Evolutionary conservation across 2,797 vertebrate species (phyloP).

Genomic region (Orientallactaga sibirica): DNA sequence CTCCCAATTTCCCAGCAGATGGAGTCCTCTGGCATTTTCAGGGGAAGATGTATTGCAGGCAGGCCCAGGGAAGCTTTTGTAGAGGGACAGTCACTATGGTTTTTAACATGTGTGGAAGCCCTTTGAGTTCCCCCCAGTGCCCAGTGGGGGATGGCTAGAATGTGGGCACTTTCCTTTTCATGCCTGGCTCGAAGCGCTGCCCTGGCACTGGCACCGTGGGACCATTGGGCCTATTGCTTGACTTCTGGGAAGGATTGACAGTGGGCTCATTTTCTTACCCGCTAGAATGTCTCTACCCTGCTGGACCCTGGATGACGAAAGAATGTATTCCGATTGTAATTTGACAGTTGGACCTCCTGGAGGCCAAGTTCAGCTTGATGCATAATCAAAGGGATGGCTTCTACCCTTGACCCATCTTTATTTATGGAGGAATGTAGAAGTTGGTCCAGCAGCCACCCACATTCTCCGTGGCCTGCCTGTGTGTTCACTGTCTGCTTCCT

Average conservation of each 20-base stretch:
- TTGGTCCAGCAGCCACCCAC: conserved; percentile 87
- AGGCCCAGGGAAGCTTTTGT: neutral
- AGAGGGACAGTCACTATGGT: neutral
- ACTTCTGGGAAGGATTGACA: neutral
- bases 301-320: conserved; percentile 77
- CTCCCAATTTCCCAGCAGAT: neutral
- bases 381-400: conserved; percentile 84
- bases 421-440: conserved; percentile 85
- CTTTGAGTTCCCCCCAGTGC: conserved; percentile 51
- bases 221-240: fast-evolving
- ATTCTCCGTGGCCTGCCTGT: conserved; percentile 81
- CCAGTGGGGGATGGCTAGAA: conserved; percentile 74
- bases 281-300: conserved; percentile 66
- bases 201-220: conserved; percentile 6
- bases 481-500: conserved; percentile 81
- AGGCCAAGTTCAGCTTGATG: conserved; percentile 84
- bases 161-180: conserved; percentile 37
- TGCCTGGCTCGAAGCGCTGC: neutral
- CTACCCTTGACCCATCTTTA: conserved; percentile 84
- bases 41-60: neutral
- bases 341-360: conserved; percentile 82
- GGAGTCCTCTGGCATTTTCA: conserved; percentile 3
- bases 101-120: conserved; percentile 46
- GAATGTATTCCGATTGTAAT: conserved; percentile 81
- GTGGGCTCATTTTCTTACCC: conserved; percentile 52